Conservation (phyloP, 1,140 invertebrate species). For the Cydia fagiglandana region DNA sequence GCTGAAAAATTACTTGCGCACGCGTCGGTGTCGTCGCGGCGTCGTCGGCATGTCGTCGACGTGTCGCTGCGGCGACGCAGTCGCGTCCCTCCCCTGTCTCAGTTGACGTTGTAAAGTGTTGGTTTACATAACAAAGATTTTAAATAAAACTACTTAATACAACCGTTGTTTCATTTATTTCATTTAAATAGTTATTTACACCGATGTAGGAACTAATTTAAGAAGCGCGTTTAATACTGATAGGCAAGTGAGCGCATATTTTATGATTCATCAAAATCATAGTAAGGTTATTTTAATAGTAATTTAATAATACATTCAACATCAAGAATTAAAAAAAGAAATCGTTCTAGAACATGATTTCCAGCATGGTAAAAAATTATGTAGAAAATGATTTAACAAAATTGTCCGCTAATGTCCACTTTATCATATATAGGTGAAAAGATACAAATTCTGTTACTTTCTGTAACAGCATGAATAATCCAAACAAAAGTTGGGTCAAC, state of each 20-base stretch:
- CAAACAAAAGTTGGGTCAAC: no score
- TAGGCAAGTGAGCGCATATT: slow-evolving; percentile 14
- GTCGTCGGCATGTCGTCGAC: neutral
- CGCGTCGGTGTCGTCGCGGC: neutral
- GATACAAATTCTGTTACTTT: no score
- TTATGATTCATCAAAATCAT: neutral
- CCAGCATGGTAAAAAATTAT: no score
- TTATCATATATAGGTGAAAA: no score
- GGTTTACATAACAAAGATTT: slow-evolving; percentile 78
- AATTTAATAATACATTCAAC: no score
- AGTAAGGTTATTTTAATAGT: neutral
- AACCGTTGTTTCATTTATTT: slow-evolving; percentile 66
- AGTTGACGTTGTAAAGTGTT: slow-evolving; percentile 75
- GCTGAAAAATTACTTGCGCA: slow-evolving; percentile 7
- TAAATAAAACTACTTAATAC: slow-evolving; percentile 78
- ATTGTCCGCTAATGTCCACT: no score
- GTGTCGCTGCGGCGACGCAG: slow-evolving; percentile 43
- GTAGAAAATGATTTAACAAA: no score
- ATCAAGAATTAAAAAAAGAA: no score
- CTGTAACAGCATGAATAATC: no score
- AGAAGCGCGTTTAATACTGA: slow-evolving; percentile 18
- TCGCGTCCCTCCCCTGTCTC: slow-evolving; percentile 48
- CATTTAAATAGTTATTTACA: slow-evolving; percentile 27
- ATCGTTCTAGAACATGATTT: no score
- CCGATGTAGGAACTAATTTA: slow-evolving; percentile 22